Percentiles rank a stretch among this genome's conserved stretches.
Conservation (phyloP, 2,797 vertebrate genomes). For the Gymnoscopelus microlampas region DNA sequence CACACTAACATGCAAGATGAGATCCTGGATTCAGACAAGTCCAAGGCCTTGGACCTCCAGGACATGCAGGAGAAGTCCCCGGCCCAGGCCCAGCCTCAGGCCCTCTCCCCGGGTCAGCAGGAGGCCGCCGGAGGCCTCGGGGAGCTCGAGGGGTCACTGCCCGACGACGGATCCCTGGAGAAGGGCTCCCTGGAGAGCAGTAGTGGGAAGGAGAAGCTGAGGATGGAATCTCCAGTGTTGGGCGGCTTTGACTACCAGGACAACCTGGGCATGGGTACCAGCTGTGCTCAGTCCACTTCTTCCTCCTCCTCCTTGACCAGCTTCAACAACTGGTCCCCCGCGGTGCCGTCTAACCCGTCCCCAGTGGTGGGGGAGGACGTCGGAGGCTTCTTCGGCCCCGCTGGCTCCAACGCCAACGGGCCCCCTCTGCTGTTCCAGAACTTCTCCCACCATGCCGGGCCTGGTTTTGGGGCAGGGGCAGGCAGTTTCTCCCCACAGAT, state of each 20-base stretch:
- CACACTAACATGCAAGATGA: conserved; percentile 99
- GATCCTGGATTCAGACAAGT: conserved; percentile 96
- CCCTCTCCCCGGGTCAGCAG: conserved; percentile 89
- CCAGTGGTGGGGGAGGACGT: conserved; percentile 95
- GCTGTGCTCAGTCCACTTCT: conserved; percentile 88
- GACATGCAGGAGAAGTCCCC: conserved; percentile 91
- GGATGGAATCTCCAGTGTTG: conserved; percentile 95
- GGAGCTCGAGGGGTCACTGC: conserved; percentile 89
- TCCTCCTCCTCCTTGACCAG: conserved; percentile 94
- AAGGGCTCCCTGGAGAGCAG: conserved; percentile 89
- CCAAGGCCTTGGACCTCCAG: conserved; percentile 87
- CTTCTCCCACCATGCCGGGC: conserved; percentile 96
- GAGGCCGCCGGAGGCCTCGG: conserved; percentile 89
- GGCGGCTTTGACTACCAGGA: conserved; percentile 98
- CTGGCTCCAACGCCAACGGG: conserved; percentile 93
- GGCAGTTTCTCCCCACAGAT: conserved; percentile 98
- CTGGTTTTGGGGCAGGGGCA: conserved; percentile 87
- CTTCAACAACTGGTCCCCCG: conserved; percentile 98
- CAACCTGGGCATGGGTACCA: conserved; percentile 90
- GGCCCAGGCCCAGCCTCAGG: conserved; percentile 87
- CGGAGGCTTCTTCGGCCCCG: conserved; percentile 90
- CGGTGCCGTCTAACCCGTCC: conserved; percentile 94
- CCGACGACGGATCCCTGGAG: conserved; percentile 90
- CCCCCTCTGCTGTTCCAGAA: conserved; percentile 97
- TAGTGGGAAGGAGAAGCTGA: conserved; percentile 92